A percentile compares a stretch with the other conserved stretches of the same genome.
These are phyloP conservation scores for Cyanoramphus novaezelandiae DNA, from an alignment of 2,113 vertebrate genomes.

Conservation along the genomic window DNA sequence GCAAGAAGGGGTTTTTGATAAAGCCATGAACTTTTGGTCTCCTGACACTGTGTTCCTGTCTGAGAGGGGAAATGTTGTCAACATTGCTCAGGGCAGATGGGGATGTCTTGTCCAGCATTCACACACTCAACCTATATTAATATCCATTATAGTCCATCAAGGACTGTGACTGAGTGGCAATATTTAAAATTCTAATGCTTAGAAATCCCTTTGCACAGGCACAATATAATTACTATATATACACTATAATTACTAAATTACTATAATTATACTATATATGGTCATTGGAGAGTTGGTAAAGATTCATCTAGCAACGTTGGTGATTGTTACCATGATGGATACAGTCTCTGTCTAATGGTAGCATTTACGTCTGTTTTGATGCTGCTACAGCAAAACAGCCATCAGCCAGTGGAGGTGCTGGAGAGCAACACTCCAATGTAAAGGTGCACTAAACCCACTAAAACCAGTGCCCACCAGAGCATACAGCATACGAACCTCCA, in stretches of 20 bases:
- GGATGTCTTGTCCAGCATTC: not conserved
- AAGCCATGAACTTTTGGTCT: not conserved
- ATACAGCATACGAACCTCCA: not conserved
- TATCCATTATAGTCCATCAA: not conserved
- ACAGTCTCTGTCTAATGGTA: not conserved
- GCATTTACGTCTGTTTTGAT: not conserved
- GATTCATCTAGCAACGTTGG: not conserved
- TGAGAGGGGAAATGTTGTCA: not conserved
- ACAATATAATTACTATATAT: not conserved
- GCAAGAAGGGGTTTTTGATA: not conserved
- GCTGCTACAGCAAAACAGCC: not conserved
- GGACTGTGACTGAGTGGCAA: not conserved
- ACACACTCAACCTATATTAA: not conserved
- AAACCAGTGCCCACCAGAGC: not conserved
- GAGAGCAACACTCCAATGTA: not conserved
- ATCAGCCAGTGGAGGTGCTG: not conserved
- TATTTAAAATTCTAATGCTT: not conserved
- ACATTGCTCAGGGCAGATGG: not conserved
- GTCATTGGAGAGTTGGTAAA: not conserved
- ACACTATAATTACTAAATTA: not conserved
- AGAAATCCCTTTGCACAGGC: not conserved
- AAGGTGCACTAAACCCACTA: not conserved
- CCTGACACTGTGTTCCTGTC: not conserved
- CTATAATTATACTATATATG: not conserved
- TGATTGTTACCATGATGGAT: not conserved